Evolutionary conservation across 2,888 invertebrate species (phyloP).

Genomic region (Chrysolina americana): DNA sequence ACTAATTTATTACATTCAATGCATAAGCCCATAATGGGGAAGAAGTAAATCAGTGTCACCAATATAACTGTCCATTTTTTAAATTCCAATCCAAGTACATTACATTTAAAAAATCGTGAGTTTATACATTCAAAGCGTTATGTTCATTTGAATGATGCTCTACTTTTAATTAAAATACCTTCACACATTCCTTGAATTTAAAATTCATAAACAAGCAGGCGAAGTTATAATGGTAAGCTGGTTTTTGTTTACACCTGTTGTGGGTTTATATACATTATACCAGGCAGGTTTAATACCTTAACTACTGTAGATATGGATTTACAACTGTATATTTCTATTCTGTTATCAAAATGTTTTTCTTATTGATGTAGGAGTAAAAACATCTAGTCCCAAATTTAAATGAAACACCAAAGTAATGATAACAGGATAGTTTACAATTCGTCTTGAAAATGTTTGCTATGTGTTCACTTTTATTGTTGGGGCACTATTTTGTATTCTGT

Average conservation of each 20-base stretch:
- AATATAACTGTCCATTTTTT: neutral
- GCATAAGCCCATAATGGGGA: neutral
- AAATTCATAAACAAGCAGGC: neutral
- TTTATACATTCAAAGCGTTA: neutral
- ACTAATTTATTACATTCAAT: neutral
- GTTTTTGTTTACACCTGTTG: neutral
- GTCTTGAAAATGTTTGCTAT: neutral
- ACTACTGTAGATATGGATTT: too few relatives aligned
- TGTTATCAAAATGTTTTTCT: neutral
- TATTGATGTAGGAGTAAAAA: neutral
- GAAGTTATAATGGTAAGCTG: neutral
- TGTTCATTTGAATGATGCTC: neutral
- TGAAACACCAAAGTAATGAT: neutral
- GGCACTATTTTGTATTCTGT: neutral
- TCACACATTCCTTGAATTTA: too few relatives aligned
- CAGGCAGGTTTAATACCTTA: slow-evolving; percentile 6
- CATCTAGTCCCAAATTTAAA: neutral
- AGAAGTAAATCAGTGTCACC: neutral
- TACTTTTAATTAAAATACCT: too few relatives aligned
- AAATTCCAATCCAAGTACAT: neutral
- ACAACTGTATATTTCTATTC: neutral
- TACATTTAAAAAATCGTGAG: neutral
- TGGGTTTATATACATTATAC: neutral
- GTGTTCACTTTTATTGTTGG: neutral
- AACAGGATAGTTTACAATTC: slow-evolving; percentile 11